Conservation (phyloP, 2,888 invertebrate species). For the Bombyx huttoni region DNA sequence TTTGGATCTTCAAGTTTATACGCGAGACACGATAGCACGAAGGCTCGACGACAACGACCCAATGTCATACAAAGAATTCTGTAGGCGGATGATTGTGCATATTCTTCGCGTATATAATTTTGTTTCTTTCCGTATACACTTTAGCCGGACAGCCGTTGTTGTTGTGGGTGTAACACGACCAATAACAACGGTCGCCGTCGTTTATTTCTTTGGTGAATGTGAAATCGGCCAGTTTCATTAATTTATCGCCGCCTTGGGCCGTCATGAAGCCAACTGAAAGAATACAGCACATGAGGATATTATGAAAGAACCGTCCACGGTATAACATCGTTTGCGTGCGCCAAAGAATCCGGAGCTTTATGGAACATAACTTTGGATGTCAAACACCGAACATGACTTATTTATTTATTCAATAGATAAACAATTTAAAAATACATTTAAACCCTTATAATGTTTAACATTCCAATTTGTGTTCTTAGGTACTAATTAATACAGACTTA, state of each 20-base stretch:
- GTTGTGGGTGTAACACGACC: conserved; percentile 58
- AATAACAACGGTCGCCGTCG: conserved; percentile 33
- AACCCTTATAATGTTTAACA: too few relatives aligned
- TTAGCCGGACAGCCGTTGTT: conserved; percentile 45
- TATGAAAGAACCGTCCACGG: background rate
- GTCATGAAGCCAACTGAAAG: conserved; percentile 59
- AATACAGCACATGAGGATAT: conserved; percentile 12
- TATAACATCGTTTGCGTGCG: background rate
- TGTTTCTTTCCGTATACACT: conserved; percentile 42
- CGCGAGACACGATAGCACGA: too few relatives aligned
- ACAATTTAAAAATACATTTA: too few relatives aligned
- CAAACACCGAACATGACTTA: background rate
- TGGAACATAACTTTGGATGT: background rate
- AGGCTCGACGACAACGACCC: background rate
- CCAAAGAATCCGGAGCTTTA: background rate
- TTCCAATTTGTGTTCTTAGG: too few relatives aligned
- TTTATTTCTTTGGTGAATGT: conserved; percentile 40
- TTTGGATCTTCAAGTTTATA: too few relatives aligned
- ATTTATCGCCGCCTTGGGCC: conserved; percentile 47
- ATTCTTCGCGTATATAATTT: conserved; percentile 44
- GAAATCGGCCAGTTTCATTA: conserved; percentile 59
- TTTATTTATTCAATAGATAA: too few relatives aligned
- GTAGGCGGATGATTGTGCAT: conserved; percentile 58
- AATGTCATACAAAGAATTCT: conserved; percentile 57
- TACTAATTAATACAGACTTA: too few relatives aligned